Percentiles rank a stretch among this genome's conserved stretches.
Conservation (phyloP, 2,888 invertebrate genomes). For the Gasteruption jaculator region DNA sequence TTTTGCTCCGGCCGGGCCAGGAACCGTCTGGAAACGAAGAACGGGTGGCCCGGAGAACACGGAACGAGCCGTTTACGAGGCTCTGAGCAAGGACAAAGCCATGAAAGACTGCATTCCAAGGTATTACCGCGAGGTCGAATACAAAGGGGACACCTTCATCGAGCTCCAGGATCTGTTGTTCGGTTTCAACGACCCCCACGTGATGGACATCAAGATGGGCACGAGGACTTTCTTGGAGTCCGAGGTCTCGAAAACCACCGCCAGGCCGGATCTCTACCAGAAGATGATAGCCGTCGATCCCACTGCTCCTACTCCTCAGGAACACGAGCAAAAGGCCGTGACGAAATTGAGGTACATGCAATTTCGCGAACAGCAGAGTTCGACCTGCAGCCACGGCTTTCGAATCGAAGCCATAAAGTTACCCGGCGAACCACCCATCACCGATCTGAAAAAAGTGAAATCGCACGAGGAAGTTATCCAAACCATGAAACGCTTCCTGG, state of each 20-base stretch:
- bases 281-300: constrained; percentile 95
- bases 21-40: constrained; percentile 90
- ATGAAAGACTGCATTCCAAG: constrained; percentile 73
- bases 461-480: constrained; percentile 69
- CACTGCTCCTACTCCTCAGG: constrained; percentile 77
- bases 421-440: constrained; percentile 76
- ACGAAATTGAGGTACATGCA: constrained; percentile 97
- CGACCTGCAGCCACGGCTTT: constrained; percentile 89
- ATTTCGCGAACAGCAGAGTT: constrained; percentile 89
- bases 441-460: constrained; percentile 84
- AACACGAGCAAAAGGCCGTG: constrained; percentile 76
- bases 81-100: constrained; percentile 69
- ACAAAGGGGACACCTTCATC: constrained; percentile 79
- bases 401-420: constrained; percentile 93
- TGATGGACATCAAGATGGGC: constrained; percentile 98
- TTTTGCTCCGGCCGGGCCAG: constrained; percentile 87
- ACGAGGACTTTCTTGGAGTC: constrained; percentile 92
- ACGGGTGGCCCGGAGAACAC: constrained; percentile 66
- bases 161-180: constrained; percentile 92
- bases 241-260: constrained; percentile 84
- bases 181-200: constrained; percentile 86
- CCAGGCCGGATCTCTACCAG: constrained; percentile 83
- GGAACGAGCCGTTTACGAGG: constrained; percentile 75
- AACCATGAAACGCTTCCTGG: constrained; percentile 73
- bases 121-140: constrained; percentile 79